Conservation (phyloP, 2,797 vertebrate species). For the Pipistrellus nathusii region DNA sequence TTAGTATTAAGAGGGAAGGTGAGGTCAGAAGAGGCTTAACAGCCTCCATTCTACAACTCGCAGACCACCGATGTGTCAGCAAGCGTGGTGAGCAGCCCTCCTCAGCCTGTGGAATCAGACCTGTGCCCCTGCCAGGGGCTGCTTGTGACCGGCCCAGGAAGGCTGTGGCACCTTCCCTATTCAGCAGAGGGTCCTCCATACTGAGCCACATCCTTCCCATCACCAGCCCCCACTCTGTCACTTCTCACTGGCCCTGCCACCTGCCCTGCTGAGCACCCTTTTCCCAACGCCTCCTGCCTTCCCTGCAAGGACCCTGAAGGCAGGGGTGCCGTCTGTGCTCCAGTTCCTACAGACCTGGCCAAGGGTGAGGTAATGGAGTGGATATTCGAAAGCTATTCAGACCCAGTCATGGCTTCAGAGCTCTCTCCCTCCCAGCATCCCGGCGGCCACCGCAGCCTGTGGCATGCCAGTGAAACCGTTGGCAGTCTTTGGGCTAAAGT, state of each 20-base stretch:
- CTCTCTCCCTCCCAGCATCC: too few species aligned
- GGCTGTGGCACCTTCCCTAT: fast-evolving
- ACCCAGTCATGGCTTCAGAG: not conserved
- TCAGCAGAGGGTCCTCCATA: not conserved
- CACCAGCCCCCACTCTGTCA: fast-evolving
- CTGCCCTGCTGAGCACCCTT: fast-evolving
- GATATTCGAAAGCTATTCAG: not conserved
- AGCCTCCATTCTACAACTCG: not conserved
- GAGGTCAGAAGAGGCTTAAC: not conserved
- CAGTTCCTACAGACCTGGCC: not conserved
- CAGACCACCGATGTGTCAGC: fast-evolving
- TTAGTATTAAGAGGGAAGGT: not conserved
- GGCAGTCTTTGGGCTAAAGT: not conserved
- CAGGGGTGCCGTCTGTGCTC: not conserved
- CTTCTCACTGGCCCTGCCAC: not conserved
- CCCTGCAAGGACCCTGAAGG: not conserved
- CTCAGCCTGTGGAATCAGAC: too few species aligned
- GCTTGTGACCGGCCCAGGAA: not conserved
- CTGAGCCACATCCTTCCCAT: not conserved
- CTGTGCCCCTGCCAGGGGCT: not conserved
- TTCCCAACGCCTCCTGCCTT: not conserved
- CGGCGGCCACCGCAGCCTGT: not conserved
- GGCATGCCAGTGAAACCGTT: fast-evolving
- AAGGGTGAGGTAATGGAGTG: fast-evolving
- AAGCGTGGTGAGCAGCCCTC: not conserved